phyloP scores from a whole-genome alignment of 64 coral and sea anemone species.

The Platygyra sinensis region DNA sequence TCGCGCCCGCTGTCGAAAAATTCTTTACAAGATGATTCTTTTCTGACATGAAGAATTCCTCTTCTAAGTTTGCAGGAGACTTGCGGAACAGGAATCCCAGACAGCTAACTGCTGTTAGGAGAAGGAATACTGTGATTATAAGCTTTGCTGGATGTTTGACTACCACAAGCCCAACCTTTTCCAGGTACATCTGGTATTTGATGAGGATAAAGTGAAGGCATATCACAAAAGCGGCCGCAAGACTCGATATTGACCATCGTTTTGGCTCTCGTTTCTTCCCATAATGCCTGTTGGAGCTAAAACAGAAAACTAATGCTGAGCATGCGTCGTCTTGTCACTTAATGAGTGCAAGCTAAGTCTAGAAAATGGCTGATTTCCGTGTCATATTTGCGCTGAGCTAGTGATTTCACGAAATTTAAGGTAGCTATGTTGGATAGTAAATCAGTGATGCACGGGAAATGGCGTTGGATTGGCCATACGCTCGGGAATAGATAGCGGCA shows the following conservation, averaged over 20 bases:
- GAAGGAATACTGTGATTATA: slow-evolving; percentile 11
- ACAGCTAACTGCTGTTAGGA: slow-evolving; percentile 22
- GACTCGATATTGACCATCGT: not conserved
- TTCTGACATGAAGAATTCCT: slow-evolving; percentile 34
- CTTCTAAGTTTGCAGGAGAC: not conserved
- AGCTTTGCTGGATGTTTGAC: slow-evolving; percentile 48
- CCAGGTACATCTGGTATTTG: slow-evolving; percentile 73
- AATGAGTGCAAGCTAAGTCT: too few species aligned
- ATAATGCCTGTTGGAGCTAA: not conserved
- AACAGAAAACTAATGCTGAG: too few species aligned
- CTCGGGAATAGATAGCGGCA: too few species aligned
- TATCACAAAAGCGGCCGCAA: slow-evolving; percentile 13
- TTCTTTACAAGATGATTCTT: not conserved
- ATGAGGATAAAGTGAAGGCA: slow-evolving; percentile 57
- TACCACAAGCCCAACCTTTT: slow-evolving; percentile 57
- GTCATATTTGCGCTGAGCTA: too few species aligned
- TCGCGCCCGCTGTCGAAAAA: slow-evolving; percentile 10
- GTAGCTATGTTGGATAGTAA: too few species aligned
- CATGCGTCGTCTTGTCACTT: too few species aligned
- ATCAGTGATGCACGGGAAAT: too few species aligned
- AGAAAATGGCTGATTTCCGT: too few species aligned
- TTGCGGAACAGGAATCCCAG: slow-evolving; percentile 64
- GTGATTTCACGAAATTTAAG: too few species aligned
- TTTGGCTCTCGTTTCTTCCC: not conserved
- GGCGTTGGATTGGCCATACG: too few species aligned